A percentile compares a stretch with the other conserved stretches of the same genome.
Conservation (phyloP, 2,888 invertebrate species). For the Caenorhabditis sp. region DNA sequence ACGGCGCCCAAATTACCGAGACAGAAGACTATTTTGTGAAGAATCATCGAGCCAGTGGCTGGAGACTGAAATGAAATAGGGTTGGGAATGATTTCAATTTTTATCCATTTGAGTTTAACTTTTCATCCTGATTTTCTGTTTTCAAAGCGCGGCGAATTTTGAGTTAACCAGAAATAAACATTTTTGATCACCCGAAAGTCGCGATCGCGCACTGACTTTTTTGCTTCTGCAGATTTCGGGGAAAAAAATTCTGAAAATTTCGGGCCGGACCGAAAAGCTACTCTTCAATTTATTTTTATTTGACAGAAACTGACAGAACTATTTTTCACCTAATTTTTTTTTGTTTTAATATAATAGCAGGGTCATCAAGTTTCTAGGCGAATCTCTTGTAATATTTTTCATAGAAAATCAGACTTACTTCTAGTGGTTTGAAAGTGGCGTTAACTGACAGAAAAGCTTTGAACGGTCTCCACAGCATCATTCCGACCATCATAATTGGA, state of each 20-base stretch:
- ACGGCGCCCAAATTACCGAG: conserved; percentile 69
- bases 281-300: too few relatives aligned
- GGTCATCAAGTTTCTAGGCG: background rate
- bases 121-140: too few relatives aligned
- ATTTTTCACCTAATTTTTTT: too few relatives aligned
- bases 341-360: background rate
- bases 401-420: conserved; percentile 22
- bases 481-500: conserved; percentile 99
- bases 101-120: background rate
- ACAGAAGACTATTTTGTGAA: conserved; percentile 66
- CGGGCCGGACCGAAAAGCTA: too few relatives aligned
- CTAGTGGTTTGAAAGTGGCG: conserved; percentile 72
- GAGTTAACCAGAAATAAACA: too few relatives aligned
- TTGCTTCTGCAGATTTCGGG: too few relatives aligned
- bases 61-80: conserved; percentile 62
- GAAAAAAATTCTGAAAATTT: too few relatives aligned
- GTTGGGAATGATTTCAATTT: too few relatives aligned
- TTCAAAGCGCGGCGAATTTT: too few relatives aligned
- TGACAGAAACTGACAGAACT: too few relatives aligned
- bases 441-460: conserved; percentile 89
- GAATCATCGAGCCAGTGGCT: conserved; percentile 56
- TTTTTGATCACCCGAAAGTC: too few relatives aligned
- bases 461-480: conserved; percentile 94
- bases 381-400: background rate
- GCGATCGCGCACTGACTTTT: too few relatives aligned